phyloP scores from a whole-genome alignment of 1,140 invertebrate genomes.

The Aphelinus certus region DNA sequence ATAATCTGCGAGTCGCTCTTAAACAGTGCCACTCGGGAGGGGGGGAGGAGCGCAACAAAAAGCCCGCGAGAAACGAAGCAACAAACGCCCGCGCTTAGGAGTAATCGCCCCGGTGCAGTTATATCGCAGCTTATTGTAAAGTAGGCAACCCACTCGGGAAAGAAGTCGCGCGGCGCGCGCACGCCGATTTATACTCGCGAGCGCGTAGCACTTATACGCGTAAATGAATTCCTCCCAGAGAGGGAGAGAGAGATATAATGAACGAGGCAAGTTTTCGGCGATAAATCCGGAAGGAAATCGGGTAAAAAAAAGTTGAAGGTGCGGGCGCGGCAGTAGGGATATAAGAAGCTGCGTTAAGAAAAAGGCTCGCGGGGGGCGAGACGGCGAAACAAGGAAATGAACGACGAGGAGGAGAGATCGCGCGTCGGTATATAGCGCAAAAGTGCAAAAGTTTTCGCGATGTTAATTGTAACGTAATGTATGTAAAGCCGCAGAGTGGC shows the following conservation, averaged over 20 bases:
- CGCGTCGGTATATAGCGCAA: slow-evolving; percentile 13
- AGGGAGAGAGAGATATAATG: slow-evolving; percentile 33
- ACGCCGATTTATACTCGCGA: slow-evolving; percentile 17
- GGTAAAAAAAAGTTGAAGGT: slow-evolving; percentile 16
- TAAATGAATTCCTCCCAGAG: slow-evolving; percentile 39
- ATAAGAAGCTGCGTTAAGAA: background rate
- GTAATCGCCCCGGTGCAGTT: background rate
- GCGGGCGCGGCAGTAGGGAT: background rate
- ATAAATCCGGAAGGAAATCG: slow-evolving; percentile 37
- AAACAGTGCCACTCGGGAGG: no score
- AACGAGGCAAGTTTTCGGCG: slow-evolving; percentile 43
- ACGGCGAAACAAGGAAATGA: slow-evolving; percentile 7
- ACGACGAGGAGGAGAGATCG: background rate
- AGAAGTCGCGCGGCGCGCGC: background rate
- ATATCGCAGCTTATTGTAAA: slow-evolving; percentile 17
- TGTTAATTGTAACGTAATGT: slow-evolving; percentile 54
- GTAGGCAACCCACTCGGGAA: slow-evolving; percentile 18
- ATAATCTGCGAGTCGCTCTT: no score
- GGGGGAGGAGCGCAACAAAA: no score
- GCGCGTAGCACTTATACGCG: slow-evolving; percentile 4
- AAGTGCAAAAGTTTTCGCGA: slow-evolving; percentile 45
- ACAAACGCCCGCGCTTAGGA: no score
- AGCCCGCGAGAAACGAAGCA: background rate
- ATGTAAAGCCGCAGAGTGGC: slow-evolving; percentile 44
- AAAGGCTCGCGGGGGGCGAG: background rate